Percentiles rank a stretch among this genome's conserved stretches.
Evolutionary conservation across 2,113 vertebrate genomes (phyloP).

Genomic region (Vulpes vulpes): DNA sequence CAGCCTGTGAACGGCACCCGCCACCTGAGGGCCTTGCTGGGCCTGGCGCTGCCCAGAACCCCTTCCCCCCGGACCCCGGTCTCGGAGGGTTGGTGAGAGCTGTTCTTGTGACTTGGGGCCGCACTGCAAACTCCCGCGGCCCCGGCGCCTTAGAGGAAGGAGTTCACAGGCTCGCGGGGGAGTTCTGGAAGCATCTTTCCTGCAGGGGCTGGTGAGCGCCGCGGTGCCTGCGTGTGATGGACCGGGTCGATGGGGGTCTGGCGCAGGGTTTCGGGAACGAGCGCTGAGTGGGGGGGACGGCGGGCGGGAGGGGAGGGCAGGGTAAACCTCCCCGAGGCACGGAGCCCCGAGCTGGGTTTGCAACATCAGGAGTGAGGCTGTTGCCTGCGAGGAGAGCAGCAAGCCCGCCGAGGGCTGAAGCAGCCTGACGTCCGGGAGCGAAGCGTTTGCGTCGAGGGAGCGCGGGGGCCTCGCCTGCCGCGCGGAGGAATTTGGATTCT

Average conservation of each 20-base stretch:
- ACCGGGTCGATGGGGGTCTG: not conserved
- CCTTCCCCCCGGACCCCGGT: not conserved
- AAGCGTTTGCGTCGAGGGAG: not conserved
- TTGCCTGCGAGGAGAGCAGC: not conserved
- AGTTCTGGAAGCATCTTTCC: not conserved
- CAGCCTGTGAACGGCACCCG: not conserved
- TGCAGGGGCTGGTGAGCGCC: not conserved
- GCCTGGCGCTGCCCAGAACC: not conserved
- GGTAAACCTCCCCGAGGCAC: not conserved
- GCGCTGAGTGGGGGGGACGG: no score
- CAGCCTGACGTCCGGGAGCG: not conserved
- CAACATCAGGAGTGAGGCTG: not conserved
- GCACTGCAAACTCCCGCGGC: not conserved
- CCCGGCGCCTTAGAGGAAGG: not conserved
- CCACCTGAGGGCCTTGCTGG: not conserved
- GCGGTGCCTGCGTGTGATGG: not conserved
- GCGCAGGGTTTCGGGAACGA: not conserved
- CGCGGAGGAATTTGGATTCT: not conserved
- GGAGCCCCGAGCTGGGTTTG: not conserved
- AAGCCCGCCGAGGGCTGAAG: not conserved
- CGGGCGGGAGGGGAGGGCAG: no score
- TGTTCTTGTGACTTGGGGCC: not conserved
- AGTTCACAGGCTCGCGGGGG: not conserved
- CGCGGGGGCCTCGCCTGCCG: not conserved
- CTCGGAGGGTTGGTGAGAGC: not conserved